These are phyloP conservation scores for Solenopsis fugax DNA, from an alignment of 1,140 invertebrate genomes.

Conservation along the genomic window DNA sequence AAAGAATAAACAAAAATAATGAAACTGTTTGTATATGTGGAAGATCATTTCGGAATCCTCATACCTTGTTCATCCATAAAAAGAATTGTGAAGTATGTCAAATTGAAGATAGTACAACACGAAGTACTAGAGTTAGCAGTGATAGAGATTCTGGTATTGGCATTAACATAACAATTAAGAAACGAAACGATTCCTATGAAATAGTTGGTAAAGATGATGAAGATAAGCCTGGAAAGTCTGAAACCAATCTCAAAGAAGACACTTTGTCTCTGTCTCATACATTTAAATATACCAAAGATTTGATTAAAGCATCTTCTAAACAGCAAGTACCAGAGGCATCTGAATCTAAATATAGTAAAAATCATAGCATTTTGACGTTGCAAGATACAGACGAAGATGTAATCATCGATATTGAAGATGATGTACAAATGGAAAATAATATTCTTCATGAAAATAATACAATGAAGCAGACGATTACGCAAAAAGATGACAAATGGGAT, in stretches of 20 bases:
- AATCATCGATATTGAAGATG: constrained; percentile 81
- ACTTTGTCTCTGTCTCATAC: constrained; percentile 52
- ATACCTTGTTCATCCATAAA: constrained; percentile 80
- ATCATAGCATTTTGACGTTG: constrained; percentile 79
- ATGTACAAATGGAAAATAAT: constrained; percentile 5
- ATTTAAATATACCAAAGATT: constrained; percentile 56
- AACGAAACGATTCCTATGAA: constrained; percentile 84
- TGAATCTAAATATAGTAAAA: constrained; percentile 73
- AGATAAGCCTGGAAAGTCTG: constrained; percentile 44
- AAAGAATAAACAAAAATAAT: not conserved
- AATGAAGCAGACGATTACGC: not conserved
- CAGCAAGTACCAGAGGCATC: not conserved
- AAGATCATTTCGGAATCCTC: constrained; percentile 79
- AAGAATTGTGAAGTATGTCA: constrained; percentile 72
- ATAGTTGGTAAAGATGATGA: constrained; percentile 80
- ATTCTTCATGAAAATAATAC: constrained; percentile 5
- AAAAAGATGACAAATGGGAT: not conserved
- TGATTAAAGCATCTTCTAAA: not conserved
- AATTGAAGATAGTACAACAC: not conserved
- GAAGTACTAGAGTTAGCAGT: constrained; percentile 67
- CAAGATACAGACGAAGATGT: constrained; percentile 77
- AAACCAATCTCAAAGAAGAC: constrained; percentile 47
- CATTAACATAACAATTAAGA: constrained; percentile 85
- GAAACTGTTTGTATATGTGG: constrained; percentile 78
- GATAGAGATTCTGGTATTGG: constrained; percentile 82